Percentiles rank a stretch among this genome's conserved stretches.
phyloP scores from a whole-genome alignment of 2,113 vertebrate species.

The Phoxinus phoxinus region DNA sequence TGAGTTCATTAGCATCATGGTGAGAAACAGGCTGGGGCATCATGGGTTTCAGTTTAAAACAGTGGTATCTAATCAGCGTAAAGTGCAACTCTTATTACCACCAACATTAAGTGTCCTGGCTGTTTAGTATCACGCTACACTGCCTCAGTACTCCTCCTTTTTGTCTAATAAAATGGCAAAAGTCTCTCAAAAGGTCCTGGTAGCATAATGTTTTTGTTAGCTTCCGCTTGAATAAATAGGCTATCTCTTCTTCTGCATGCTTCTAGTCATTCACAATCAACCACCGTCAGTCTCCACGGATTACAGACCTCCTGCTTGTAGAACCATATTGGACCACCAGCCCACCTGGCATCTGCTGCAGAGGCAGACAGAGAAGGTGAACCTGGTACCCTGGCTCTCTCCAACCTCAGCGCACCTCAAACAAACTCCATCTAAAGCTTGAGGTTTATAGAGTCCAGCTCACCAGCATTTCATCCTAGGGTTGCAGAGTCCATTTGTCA shows the following conservation, averaged over 20 bases:
- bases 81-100: constrained; percentile 10
- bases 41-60: constrained; percentile 18
- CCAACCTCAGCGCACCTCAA: constrained; percentile 37
- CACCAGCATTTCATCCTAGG: background rate
- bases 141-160: background rate
- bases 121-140: background rate
- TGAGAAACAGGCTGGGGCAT: background rate
- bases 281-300: constrained; percentile 13
- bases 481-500: background rate
- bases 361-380: constrained; percentile 31
- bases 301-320: constrained; percentile 52
- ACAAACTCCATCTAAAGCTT: constrained; percentile 40
- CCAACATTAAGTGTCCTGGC: background rate
- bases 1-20: constrained; percentile 14
- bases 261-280: constrained; percentile 40
- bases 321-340: constrained; percentile 32
- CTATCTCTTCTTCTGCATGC: constrained; percentile 17
- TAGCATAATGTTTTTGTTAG: constrained; percentile 25
- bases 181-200: constrained; percentile 8
- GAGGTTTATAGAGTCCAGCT: constrained; percentile 30
- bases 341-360: constrained; percentile 43
- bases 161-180: background rate
- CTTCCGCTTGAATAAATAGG: constrained; percentile 3
- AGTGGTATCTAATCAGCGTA: constrained; percentile 15
- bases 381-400: constrained; percentile 32